phyloP scores from a whole-genome alignment of 2,888 invertebrate genomes.

The Drosophila maculinotata region DNA sequence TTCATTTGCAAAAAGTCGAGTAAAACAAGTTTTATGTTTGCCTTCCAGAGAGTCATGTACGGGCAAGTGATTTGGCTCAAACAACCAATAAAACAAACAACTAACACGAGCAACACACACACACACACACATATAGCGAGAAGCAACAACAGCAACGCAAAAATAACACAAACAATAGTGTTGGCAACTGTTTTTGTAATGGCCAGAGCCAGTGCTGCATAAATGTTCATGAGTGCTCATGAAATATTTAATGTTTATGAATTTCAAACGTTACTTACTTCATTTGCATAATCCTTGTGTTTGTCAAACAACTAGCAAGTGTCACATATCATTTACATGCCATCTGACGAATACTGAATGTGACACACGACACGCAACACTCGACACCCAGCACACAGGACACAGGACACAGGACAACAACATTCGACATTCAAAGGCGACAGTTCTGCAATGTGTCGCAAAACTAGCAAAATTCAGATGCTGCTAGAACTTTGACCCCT shows the following conservation, averaged over 20 bases:
- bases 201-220: slow-evolving; percentile 31
- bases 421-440: slow-evolving; percentile 10
- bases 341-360: slow-evolving; percentile 32
- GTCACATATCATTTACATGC: slow-evolving; percentile 57
- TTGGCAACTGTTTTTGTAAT: slow-evolving; percentile 45
- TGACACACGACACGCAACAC: slow-evolving; percentile 15
- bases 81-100: slow-evolving; percentile 52
- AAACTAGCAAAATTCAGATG: slow-evolving; percentile 6
- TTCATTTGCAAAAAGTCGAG: slow-evolving; percentile 48
- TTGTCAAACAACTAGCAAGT: slow-evolving; percentile 49
- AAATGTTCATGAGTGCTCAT: slow-evolving; percentile 63
- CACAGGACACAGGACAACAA: not conserved
- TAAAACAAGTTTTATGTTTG: slow-evolving; percentile 10
- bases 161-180: slow-evolving; percentile 18
- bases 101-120: not conserved
- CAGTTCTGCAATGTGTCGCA: slow-evolving; percentile 12
- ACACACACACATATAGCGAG: slow-evolving; percentile 1
- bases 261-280: slow-evolving; percentile 59
- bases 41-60: slow-evolving; percentile 13
- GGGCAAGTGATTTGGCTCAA: slow-evolving; percentile 25
- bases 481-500: slow-evolving; percentile 6
- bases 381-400: not conserved
- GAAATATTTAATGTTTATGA: slow-evolving; percentile 73
- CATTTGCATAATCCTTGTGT: slow-evolving; percentile 71
- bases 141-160: slow-evolving; percentile 26